Evolutionary conservation across 2,888 invertebrate species (phyloP).

Genomic region (Eilema sororculum): DNA sequence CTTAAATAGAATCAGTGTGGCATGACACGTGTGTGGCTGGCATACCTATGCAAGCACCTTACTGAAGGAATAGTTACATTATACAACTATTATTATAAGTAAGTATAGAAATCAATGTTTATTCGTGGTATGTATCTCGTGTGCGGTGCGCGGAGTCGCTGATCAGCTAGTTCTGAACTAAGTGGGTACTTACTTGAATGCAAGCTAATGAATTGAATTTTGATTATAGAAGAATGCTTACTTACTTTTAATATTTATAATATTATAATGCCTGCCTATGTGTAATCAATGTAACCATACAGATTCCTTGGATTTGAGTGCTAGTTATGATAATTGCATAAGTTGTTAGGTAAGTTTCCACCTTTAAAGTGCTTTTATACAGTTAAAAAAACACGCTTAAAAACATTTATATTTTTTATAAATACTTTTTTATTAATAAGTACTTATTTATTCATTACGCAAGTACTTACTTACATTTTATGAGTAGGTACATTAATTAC

Average conservation of each 20-base stretch:
- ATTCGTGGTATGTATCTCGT: no score
- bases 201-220: neutral
- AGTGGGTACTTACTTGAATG: constrained; percentile 5
- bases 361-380: no score
- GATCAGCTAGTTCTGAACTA: neutral
- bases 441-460: neutral
- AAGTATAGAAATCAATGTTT: no score
- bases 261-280: neutral
- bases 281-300: neutral
- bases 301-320: neutral
- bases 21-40: no score
- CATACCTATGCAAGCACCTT: no score
- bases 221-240: neutral
- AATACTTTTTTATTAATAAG: neutral
- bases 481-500: neutral
- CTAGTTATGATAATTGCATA: neutral
- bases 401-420: no score
- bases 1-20: no score
- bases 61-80: no score
- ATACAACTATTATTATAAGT: no score
- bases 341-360: neutral
- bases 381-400: no score
- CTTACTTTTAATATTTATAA: neutral
- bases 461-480: neutral
- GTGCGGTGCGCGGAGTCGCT: no score